These are phyloP conservation scores for Lordiphosa mommai DNA, from an alignment of 1,140 invertebrate genomes.

Conservation along the genomic window DNA sequence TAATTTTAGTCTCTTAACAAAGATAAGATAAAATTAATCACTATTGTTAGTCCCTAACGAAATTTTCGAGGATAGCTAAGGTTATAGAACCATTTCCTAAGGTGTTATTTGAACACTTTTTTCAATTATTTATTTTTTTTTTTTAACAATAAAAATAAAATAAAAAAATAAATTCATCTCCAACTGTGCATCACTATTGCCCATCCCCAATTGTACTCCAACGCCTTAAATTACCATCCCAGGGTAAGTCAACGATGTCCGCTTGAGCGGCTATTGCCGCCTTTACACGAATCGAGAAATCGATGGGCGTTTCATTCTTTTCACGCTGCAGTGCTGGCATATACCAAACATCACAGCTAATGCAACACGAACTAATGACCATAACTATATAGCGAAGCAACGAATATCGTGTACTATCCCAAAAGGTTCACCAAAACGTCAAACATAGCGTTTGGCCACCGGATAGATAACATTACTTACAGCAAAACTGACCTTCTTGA, in stretches of 20 bases:
- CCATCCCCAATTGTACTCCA: constrained; percentile 38
- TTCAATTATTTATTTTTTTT: too few species aligned
- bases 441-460: constrained; percentile 47
- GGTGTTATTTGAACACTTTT: too few species aligned
- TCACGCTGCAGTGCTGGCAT: constrained; percentile 17
- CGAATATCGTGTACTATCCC: constrained; percentile 50
- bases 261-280: constrained; percentile 38
- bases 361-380: constrained; percentile 51
- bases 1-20: too few species aligned
- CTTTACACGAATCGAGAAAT: constrained; percentile 48
- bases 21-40: too few species aligned
- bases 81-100: too few species aligned
- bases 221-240: constrained; percentile 58
- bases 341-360: constrained; percentile 51
- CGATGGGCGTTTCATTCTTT: constrained; percentile 16
- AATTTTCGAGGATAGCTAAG: too few species aligned
- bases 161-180: too few species aligned
- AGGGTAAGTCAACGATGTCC: constrained; percentile 38
- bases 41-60: too few species aligned
- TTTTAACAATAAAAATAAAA: too few species aligned
- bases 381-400: constrained; percentile 49
- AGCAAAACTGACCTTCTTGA: constrained; percentile 54
- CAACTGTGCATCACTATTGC: constrained; percentile 8
- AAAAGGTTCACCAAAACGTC: constrained; percentile 48
- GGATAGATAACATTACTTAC: constrained; percentile 48